Percentiles rank a stretch among this genome's conserved stretches.
phyloP scores from a whole-genome alignment of 2,797 vertebrate genomes.

The Botia almorhae region DNA sequence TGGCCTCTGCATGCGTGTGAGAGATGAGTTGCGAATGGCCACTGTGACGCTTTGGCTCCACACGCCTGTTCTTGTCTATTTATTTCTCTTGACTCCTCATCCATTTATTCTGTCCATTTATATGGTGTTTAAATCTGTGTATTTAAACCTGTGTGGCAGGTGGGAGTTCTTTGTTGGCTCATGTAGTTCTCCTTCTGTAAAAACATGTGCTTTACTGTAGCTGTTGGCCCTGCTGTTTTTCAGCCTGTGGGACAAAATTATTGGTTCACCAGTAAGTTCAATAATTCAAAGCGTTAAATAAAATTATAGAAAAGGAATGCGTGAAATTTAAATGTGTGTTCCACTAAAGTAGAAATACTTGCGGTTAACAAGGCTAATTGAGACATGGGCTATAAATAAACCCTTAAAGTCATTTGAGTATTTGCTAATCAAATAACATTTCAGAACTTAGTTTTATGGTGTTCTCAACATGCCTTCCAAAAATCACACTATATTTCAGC shows the following conservation, averaged over 20 bases:
- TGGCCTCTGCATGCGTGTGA: conserved; percentile 41
- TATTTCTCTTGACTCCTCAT: conserved; percentile 54
- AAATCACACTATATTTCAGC: not conserved
- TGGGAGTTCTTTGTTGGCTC: conserved; percentile 14
- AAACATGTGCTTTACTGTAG: conserved; percentile 27
- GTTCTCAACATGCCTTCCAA: not conserved
- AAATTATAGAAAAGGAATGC: not conserved
- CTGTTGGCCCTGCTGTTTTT: conserved; percentile 8
- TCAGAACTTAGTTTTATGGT: not conserved
- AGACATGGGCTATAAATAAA: not conserved
- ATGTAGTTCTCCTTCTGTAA: conserved; percentile 28
- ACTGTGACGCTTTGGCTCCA: conserved; percentile 32
- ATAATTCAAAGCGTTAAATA: conserved; percentile 8
- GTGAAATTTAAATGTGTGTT: not conserved
- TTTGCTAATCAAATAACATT: conserved; percentile 20
- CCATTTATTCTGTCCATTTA: conserved; percentile 27
- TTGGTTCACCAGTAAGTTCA: not conserved
- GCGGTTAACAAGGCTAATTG: not conserved
- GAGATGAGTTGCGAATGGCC: conserved; percentile 46
- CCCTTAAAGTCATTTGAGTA: not conserved
- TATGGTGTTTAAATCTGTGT: conserved; percentile 38
- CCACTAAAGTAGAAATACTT: not conserved
- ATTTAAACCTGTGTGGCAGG: conserved; percentile 33
- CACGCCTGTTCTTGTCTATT: conserved; percentile 42
- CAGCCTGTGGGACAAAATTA: not conserved